phyloP scores from a whole-genome alignment of 2,797 vertebrate species.

The Poeciliopsis paucimaculata region DNA sequence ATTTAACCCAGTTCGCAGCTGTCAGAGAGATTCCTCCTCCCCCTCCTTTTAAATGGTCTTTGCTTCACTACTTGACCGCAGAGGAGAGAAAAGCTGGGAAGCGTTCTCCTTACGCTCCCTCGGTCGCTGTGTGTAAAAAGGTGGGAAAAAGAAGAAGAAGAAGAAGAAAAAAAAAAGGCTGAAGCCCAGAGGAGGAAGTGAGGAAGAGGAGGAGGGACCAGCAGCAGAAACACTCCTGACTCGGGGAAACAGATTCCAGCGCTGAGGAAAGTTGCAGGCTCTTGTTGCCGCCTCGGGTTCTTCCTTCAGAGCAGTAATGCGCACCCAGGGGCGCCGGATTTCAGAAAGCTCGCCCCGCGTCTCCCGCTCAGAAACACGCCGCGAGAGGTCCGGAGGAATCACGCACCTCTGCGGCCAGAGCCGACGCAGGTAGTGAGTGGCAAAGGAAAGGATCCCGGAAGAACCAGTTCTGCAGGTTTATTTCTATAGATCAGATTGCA shows the following conservation, averaged over 20 bases:
- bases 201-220: conserved; percentile 72
- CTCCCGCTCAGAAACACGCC: background rate
- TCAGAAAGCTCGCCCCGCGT: background rate
- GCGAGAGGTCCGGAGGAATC: background rate
- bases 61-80: background rate
- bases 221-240: conserved; percentile 11
- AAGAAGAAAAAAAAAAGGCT: too few species aligned
- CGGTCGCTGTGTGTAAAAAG: background rate
- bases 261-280: conserved; percentile 20
- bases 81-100: background rate
- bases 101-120: background rate
- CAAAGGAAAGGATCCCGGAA: conserved; percentile 72
- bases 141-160: too few species aligned
- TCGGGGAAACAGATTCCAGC: conserved; percentile 20
- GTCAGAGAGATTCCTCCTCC: background rate
- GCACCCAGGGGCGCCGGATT: conserved; percentile 22
- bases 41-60: background rate
- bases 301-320: conserved; percentile 22
- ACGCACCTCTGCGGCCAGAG: conserved; percentile 54
- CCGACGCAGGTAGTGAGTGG: conserved; percentile 67
- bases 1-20: background rate
- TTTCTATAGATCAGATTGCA: conserved; percentile 29
- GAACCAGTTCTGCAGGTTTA: conserved; percentile 75
- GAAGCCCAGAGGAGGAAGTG: conserved; percentile 60
- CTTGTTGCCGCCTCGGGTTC: background rate